These are phyloP conservation scores for Ochotona princeps DNA, from an alignment of 2,113 vertebrate species.

Conservation along the genomic window DNA sequence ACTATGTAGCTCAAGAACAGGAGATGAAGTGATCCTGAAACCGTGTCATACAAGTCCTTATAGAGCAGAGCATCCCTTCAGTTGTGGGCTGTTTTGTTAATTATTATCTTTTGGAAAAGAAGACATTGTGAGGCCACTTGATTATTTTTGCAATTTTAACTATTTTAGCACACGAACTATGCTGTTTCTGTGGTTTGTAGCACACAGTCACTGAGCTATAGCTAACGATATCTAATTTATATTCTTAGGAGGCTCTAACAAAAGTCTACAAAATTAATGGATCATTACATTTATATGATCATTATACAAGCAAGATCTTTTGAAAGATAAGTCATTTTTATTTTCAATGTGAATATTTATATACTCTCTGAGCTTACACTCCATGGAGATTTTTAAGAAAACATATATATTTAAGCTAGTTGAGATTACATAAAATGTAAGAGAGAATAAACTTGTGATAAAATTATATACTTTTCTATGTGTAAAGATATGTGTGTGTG, in stretches of 20 bases:
- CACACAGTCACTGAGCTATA: background rate
- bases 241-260: background rate
- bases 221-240: background rate
- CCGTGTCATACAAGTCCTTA: background rate
- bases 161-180: background rate
- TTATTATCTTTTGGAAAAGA: background rate
- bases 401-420: background rate
- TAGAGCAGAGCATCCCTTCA: background rate
- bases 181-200: background rate
- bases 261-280: background rate
- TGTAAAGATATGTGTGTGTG: background rate
- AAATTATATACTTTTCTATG: background rate
- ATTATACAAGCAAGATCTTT: background rate
- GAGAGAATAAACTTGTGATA: background rate
- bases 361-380: background rate
- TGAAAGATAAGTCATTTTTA: background rate
- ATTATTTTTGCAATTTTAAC: background rate
- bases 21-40: background rate
- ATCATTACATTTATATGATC: background rate
- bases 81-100: background rate
- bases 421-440: background rate
- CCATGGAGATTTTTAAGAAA: background rate
- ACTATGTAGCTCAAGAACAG: background rate
- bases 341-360: background rate
- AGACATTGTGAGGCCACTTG: conserved; percentile 5